Percentiles rank a stretch among this genome's conserved stretches.
Conservation (phyloP, 2,888 invertebrate species). For the Agriopis marginaria region DNA sequence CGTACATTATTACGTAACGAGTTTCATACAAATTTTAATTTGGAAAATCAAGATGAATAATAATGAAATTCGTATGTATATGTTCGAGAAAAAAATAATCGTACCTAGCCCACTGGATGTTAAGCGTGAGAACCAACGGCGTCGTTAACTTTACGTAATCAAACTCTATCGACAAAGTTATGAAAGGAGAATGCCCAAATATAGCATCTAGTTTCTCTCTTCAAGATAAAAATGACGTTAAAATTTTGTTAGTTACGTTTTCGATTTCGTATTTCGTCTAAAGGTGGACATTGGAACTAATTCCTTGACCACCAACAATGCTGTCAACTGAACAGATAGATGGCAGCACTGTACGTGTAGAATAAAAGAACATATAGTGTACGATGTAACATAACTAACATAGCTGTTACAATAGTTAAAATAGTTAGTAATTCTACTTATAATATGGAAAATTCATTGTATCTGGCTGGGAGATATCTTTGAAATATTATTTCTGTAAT, state of each 20-base stretch:
- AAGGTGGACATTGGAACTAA: not conserved
- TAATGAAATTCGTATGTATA: not conserved
- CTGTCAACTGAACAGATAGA: conserved; percentile 1
- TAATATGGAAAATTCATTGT: conserved; percentile 36
- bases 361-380: conserved; percentile 37
- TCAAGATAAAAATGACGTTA: not conserved
- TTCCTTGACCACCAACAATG: not conserved
- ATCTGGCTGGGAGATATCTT: conserved; percentile 55
- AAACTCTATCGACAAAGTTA: not conserved
- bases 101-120: conserved; percentile 45
- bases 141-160: not conserved
- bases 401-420: conserved; percentile 46
- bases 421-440: conserved; percentile 44
- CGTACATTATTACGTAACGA: not conserved
- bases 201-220: not conserved
- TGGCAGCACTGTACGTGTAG: conserved; percentile 21
- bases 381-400: conserved; percentile 33
- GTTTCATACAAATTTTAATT: not conserved
- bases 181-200: too few species aligned
- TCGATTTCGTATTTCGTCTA: not conserved
- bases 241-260: not conserved
- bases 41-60: not conserved
- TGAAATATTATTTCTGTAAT: conserved; percentile 18
- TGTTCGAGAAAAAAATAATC: not conserved
- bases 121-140: conserved; percentile 64